Base-by-base conservation (phyloP, 2,113 vertebrate species). In the Rhegmatorhina hoffmannsi region DNA sequence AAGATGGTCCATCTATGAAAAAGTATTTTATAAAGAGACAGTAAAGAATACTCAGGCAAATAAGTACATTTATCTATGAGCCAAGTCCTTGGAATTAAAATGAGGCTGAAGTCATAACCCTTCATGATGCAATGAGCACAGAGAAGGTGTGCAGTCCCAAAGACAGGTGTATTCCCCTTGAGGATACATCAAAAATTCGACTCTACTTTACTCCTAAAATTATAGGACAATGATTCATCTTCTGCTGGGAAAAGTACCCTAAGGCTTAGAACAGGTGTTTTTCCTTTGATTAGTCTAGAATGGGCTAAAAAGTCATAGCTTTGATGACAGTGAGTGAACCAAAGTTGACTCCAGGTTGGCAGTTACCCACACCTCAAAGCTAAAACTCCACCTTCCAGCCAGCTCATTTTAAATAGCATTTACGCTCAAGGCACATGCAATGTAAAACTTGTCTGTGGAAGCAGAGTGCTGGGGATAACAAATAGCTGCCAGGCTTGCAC, bases 401-500 rank as follows among this genome's bases (percentile, higher is more conserved):
- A 70, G 12, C 7, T 89, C 4, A 1, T 91, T 89, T 81, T 18
- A n/a, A 86, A 24, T 44, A 56, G 33, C 9, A 24, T 36, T 63
- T 73, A 34, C 55, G 40, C 74, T 77, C 29, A n/a, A 80, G 55
- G 40, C 44, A 94, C 9, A 9, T 0, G 13, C 26, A 34, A 1
- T 36, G 67, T 47, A 68, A 68, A 83, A 69, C 38, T 31, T 10
- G 5, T 7, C 58, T 80, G 34, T 59, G 36, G 26, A 40, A 89
- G 44, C 6, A 60, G 17, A 0, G 1, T 44, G 24, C 58, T 62
- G 63, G 29, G 23, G 23, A 44, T 25, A 55, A 13, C 7, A 33
- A 55, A 29, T 0, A 46, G 31, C 28, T 5, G 2, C 16, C 11
- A 72, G 33, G 9, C 13, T 26, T 46, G 75, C 19, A 43, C 5